Percentiles rank a stretch among this genome's conserved stretches.
Evolutionary conservation across 2,113 vertebrate species (phyloP).

Genomic region (Phalacrocorax brasilianus): DNA sequence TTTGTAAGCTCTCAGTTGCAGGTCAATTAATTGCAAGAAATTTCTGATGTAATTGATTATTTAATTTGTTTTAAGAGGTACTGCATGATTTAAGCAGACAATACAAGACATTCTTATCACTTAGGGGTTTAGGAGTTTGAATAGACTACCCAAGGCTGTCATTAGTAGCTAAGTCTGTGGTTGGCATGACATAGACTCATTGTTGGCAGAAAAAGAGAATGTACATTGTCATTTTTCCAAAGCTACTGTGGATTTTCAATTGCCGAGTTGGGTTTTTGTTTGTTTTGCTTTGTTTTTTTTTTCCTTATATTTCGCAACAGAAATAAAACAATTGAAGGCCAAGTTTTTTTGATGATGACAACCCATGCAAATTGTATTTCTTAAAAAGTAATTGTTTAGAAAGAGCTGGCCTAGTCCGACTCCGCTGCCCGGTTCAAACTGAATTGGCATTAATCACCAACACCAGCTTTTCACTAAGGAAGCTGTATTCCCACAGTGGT

Average conservation of each 20-base stretch:
- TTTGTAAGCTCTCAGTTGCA: neutral
- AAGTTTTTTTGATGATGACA: neutral
- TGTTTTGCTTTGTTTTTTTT: neutral
- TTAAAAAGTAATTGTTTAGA: neutral
- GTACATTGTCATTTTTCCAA: neutral
- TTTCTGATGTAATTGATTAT: neutral
- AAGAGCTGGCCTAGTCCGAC: neutral
- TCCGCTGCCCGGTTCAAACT: neutral
- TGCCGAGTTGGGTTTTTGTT: neutral
- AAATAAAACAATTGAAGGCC: neutral
- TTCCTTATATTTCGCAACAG: neutral
- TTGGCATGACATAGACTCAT: neutral
- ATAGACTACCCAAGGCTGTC: neutral
- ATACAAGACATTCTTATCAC: neutral
- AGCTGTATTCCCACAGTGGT: neutral
- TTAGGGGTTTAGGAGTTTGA: neutral
- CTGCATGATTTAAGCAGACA: neutral
- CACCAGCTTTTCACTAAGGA: neutral
- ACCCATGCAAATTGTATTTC: neutral
- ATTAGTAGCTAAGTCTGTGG: neutral
- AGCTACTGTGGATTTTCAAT: neutral
- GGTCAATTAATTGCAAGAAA: neutral
- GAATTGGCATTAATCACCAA: neutral
- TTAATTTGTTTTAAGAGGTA: neutral
- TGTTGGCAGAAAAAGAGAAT: neutral